Base-by-base conservation (phyloP, 1,140 invertebrate species). In the Choristoneura fumiferana region DNA sequence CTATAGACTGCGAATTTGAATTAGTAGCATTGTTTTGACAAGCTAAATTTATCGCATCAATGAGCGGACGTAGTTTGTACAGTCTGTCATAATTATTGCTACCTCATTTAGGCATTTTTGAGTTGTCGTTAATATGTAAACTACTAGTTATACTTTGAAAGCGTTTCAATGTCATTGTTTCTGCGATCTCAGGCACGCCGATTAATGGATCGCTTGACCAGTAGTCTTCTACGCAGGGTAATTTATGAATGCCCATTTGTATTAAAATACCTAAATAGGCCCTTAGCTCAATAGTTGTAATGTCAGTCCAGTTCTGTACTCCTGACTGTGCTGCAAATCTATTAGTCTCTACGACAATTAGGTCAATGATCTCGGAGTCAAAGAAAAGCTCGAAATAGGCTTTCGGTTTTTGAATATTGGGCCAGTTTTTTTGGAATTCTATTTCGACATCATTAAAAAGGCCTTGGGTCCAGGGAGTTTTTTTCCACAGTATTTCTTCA, bases 71-170 rank as follows among this genome's bases (percentile, higher is more conserved):
- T 35, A 87, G 62, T 75, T 84, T 84, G 57, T 81, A 84, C 10
- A 84, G 59, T 73, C 86, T 86, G 67, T 87, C 77, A 75, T 73
- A 79, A 53, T 74, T 66, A 54, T 55, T 49, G 49, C 73, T 49
- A 55, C 63, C 60, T 70, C 64, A 63, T 43, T 62, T 66, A 53
- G 74, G 72, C 67, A 67, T 59, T 62, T 73, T 53, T 39, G 9
- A 57, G 65, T 81, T 83, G 55, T 85, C 76, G 54, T 83, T 79
- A 39, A 87, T 55, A 75, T 84, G 76, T 38, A 84, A 65, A 66
- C 67, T 37, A 22, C 62, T 54, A 49, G 86, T 64, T 56, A 84
- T 53, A 62, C 79, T 84, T 52, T 78, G 71, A 60, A 89, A 89
- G 36, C 85, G 54, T 63, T 85, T 86, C 9, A 86, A 54, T 40